These are phyloP conservation scores for Pseudococcus longispinus DNA, from an alignment of 2,888 invertebrate genomes.

Conservation along the genomic window DNA sequence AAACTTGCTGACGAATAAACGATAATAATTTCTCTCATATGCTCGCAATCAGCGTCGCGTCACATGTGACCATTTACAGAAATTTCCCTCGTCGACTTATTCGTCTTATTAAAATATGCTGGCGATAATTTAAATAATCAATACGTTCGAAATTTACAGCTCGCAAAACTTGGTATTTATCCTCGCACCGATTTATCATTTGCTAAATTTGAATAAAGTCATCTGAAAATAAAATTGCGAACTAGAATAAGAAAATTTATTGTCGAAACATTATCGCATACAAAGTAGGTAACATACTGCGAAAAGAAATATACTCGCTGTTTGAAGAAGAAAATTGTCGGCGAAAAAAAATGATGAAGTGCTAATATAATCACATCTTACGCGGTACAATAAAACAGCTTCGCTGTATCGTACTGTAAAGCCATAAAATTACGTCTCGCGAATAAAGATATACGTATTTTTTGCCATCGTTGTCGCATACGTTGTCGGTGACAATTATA, in stretches of 20 bases:
- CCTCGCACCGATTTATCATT: conserved; percentile 15
- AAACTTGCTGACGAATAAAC: too few species aligned
- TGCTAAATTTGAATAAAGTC: conserved; percentile 27
- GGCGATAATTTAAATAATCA: conserved; percentile 13
- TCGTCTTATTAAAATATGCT: not conserved
- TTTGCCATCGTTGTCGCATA: not conserved
- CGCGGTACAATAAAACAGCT: conserved; percentile 9
- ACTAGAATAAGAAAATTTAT: conserved; percentile 18
- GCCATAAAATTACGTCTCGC: conserved; percentile 15
- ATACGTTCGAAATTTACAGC: not conserved
- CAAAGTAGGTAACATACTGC: conserved; percentile 28
- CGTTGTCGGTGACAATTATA: not conserved
- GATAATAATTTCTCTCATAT: not conserved
- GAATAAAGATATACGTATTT: not conserved
- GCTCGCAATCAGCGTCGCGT: not conserved
- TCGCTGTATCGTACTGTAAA: not conserved
- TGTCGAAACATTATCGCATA: conserved; percentile 8
- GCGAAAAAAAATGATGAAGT: conserved; percentile 16
- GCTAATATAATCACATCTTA: conserved; percentile 22
- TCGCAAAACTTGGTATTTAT: not conserved
- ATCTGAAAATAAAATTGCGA: conserved; percentile 16
- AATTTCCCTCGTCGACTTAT: not conserved
- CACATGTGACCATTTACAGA: not conserved
- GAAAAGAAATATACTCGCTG: not conserved
- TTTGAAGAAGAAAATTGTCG: not conserved